Conservation (phyloP, 2,797 vertebrate species). For the Danio jaintianensis region DNA sequence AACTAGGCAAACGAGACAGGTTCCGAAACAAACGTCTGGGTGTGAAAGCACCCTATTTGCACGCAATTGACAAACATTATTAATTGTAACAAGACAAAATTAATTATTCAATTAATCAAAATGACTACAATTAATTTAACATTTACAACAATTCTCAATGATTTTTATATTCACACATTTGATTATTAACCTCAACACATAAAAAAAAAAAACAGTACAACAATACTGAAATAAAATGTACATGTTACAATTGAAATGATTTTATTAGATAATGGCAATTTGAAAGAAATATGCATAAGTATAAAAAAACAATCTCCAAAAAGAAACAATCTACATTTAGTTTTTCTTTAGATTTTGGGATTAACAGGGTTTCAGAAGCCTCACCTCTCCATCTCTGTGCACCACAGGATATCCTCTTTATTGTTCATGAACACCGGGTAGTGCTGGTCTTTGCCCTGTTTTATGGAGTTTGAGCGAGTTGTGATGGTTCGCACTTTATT, state of each 20-base stretch:
- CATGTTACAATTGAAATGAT: background rate
- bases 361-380: background rate
- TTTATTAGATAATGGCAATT: background rate
- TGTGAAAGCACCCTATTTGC: too few species aligned
- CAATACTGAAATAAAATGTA: background rate
- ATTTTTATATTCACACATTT: background rate
- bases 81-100: too few species aligned
- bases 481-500: slow-evolving; percentile 93
- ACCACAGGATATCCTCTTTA: slow-evolving; percentile 93
- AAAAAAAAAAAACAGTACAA: background rate
- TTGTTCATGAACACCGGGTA: slow-evolving; percentile 92
- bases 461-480: slow-evolving; percentile 93
- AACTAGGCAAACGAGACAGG: too few species aligned
- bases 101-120: too few species aligned
- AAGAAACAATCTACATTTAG: too few species aligned
- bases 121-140: background rate
- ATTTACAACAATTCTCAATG: background rate
- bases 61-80: too few species aligned
- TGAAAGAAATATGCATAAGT: background rate
- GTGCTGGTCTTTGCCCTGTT: slow-evolving; percentile 91
- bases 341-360: background rate
- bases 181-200: background rate
- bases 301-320: too few species aligned
- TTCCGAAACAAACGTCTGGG: too few species aligned
- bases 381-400: slow-evolving; percentile 91